These are phyloP conservation scores for Novumbra hubbsi DNA, from an alignment of 2,797 vertebrate genomes.

Conservation along the genomic window DNA sequence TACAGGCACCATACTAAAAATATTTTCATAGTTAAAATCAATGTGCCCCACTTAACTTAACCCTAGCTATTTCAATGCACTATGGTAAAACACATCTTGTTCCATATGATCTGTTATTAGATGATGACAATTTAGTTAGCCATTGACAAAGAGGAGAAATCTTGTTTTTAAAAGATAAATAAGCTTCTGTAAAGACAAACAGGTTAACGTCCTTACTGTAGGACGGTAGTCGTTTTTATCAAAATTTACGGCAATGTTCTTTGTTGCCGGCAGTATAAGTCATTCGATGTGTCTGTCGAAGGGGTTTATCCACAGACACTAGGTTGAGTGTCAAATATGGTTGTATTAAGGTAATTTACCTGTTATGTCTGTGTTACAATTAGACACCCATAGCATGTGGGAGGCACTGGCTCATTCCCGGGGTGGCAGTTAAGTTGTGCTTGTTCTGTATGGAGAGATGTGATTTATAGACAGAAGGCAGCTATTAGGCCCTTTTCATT, in stretches of 20 bases:
- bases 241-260: not conserved
- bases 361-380: not conserved
- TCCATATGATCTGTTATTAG: too few species aligned
- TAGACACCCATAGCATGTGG: not conserved
- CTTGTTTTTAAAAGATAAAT: not conserved
- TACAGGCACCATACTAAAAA: not conserved
- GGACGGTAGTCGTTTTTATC: not conserved
- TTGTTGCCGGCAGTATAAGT: not conserved
- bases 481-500: not conserved
- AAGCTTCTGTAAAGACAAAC: not conserved
- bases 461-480: not conserved
- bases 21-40: not conserved
- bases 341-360: not conserved
- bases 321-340: not conserved
- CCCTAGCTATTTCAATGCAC: not conserved
- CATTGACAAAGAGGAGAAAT: not conserved
- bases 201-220: not conserved
- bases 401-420: not conserved
- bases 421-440: not conserved
- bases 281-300: not conserved
- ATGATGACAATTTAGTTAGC: too few species aligned
- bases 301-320: not conserved
- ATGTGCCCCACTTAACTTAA: not conserved
- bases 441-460: not conserved
- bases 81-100: too few species aligned